Base-by-base conservation (phyloP, 2,113 vertebrate species). In the Semicossyphus pulcher region DNA sequence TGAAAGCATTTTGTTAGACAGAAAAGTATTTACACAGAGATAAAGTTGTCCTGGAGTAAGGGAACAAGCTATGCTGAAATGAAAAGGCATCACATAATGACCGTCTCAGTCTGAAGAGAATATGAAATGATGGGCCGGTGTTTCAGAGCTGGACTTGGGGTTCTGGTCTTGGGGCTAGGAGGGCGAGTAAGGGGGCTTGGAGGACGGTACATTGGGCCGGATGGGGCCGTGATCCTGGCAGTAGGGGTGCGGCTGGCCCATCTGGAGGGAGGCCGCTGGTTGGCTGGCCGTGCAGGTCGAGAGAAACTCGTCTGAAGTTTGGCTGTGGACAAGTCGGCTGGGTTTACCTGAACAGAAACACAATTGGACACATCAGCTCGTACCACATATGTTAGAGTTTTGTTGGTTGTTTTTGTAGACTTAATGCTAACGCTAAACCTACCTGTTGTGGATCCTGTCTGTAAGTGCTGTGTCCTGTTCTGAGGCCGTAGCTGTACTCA, bases 251-350 rank as follows among this genome's bases (percentile, higher is more conserved):
- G 86, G 25, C 89, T 88, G 10, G 97, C 97, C 98, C 98, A 99
- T 90, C 98, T 93, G 83, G 98, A 97, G 12, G 98, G 98, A 26
- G 95, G 94, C 26, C 98, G 93, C 56, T 95, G 95, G 83, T 97
- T 97, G 73, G 97, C 95, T 52, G 97, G 98, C 63, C 96, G 95
- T 18, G 97, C 95, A 0, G 98, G 98, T 54, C 98, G 95, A 37
- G 96, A 96, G 92, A 99, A 99, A 56, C 91, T 94, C 89, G 91
- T 96, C 42, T 83, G 93, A 41, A 71, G 76, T 2, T 87, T 85
- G 56, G 57, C 87, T 29, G 78, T 85, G 88, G 91, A 84, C 20
- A 71, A 39, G 49, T 90, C 81, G 1, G 41, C 52, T 10, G 58
- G 21, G 32, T 84, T 89, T 45, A 70, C 64, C 94, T 94, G 49